A percentile compares a stretch with the other conserved stretches of the same genome.
phyloP scores from a whole-genome alignment of 2,113 vertebrate genomes.

The Ictalurus furcatus region DNA sequence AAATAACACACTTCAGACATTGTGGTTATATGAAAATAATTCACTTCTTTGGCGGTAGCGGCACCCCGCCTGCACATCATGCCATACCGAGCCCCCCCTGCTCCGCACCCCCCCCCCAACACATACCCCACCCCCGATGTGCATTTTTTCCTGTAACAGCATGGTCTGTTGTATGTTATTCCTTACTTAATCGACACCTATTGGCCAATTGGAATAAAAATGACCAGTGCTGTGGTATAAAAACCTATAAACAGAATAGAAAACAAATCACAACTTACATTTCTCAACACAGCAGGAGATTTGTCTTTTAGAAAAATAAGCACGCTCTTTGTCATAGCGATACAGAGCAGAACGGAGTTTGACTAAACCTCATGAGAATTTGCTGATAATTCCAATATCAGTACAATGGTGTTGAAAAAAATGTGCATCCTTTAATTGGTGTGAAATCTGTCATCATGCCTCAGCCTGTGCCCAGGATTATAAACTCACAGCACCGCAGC shows the following conservation, averaged over 20 bases:
- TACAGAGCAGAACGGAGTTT: not conserved
- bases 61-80: not conserved
- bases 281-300: not conserved
- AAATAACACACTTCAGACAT: not conserved
- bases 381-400: conserved; percentile 22
- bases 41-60: not conserved
- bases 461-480: conserved; percentile 19
- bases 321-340: not conserved
- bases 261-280: not conserved
- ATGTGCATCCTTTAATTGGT: conserved; percentile 12
- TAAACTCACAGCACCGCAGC: conserved; percentile 18
- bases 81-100: not conserved
- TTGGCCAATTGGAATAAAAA: not conserved
- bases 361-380: not conserved
- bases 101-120: not conserved
- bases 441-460: conserved; percentile 34
- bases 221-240: not conserved
- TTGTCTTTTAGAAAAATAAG: not conserved
- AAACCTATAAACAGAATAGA: not conserved
- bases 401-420: conserved; percentile 37
- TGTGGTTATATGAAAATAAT: not conserved
- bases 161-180: not conserved
- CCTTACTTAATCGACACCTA: not conserved
- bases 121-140: no score
- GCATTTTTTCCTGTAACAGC: not conserved